Evolutionary conservation across 2,888 invertebrate genomes (phyloP).

Genomic region (Xestia sexstrigata): DNA sequence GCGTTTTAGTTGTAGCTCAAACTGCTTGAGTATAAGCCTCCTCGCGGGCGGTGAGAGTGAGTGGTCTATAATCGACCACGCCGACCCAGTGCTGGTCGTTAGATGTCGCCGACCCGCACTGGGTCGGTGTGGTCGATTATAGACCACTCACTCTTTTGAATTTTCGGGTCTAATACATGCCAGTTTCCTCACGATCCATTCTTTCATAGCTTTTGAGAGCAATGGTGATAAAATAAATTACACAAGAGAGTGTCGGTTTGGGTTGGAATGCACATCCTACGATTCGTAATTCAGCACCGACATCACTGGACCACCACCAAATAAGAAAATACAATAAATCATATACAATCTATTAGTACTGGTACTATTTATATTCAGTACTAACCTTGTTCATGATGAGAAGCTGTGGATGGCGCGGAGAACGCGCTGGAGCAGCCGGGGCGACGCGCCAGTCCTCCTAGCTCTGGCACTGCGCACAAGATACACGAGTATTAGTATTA

Average conservation of each 20-base stretch:
- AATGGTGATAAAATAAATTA: neutral
- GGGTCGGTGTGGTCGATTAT: no score
- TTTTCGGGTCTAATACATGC: neutral
- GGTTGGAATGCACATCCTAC: neutral
- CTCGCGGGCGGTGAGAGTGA: neutral
- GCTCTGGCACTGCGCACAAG: constrained; percentile 79
- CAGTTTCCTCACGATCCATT: neutral
- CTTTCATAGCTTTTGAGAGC: neutral
- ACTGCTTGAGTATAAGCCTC: neutral
- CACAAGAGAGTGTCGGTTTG: neutral
- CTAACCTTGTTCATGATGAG: constrained; percentile 88
- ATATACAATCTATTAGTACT: neutral
- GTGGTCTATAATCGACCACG: neutral
- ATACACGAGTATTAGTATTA: constrained; percentile 14
- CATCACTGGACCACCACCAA: neutral
- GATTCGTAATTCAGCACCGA: no score
- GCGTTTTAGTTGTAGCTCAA: neutral
- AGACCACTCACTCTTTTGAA: no score
- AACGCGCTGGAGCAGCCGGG: constrained; percentile 92
- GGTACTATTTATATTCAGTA: neutral
- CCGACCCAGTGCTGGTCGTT: neutral
- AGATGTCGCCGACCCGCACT: neutral
- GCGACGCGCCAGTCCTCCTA: constrained; percentile 87
- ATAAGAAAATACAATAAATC: neutral
- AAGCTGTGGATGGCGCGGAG: constrained; percentile 90